phyloP scores from a whole-genome alignment of 2,888 invertebrate genomes.

The Cepaea hortensis region DNA sequence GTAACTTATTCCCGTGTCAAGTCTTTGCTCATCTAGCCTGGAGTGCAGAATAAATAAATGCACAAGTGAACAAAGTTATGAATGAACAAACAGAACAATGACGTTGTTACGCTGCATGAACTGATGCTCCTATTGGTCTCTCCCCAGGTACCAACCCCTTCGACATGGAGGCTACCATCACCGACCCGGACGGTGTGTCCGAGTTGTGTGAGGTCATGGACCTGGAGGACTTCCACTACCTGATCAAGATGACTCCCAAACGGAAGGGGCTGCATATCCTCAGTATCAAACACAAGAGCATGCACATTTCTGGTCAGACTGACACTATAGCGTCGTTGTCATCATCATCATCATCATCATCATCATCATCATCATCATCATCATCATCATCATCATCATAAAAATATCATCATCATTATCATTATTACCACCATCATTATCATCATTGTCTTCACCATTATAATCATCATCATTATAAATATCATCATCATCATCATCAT shows the following conservation, averaged over 20 bases:
- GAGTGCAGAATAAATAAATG: too few species aligned
- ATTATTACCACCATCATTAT: too few species aligned
- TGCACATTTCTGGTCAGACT: slow-evolving; percentile 90
- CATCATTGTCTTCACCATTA: too few species aligned
- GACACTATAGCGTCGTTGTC: neutral
- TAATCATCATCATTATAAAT: too few species aligned
- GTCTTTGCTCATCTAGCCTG: too few species aligned
- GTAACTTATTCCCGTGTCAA: too few species aligned
- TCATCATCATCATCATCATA: neutral
- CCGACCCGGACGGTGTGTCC: slow-evolving; percentile 92
- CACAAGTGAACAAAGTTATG: too few species aligned
- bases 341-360: neutral
- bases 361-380: neutral
- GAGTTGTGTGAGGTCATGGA: slow-evolving; percentile 89
- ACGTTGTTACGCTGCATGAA: too few species aligned
- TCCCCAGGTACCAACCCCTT: slow-evolving; percentile 89
- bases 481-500: too few species aligned
- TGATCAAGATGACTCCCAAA: slow-evolving; percentile 79
- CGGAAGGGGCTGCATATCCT: slow-evolving; percentile 96
- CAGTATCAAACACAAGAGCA: slow-evolving; percentile 95
- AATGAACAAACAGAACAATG: too few species aligned
- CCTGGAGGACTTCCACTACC: slow-evolving; percentile 73
- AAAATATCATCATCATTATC: too few species aligned
- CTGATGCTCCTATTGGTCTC: neutral
- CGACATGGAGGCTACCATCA: slow-evolving; percentile 92